A percentile compares a stretch with the other conserved stretches of the same genome.
phyloP scores from a whole-genome alignment of 2,888 invertebrate genomes.

The Eulithis testata region DNA sequence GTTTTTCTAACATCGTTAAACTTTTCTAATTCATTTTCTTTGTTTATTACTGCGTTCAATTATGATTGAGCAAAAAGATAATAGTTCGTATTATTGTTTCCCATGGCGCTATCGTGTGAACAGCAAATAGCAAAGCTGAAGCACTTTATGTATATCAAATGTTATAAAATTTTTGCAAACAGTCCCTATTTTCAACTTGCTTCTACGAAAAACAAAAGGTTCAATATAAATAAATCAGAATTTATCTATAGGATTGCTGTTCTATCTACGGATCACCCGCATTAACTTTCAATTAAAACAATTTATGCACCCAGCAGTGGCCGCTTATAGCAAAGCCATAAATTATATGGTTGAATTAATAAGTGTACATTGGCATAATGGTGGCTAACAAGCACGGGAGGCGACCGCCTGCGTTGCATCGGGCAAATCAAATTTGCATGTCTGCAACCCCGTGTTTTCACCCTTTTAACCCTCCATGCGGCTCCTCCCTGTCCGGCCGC shows the following conservation, averaged over 20 bases:
- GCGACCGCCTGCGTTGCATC: slow-evolving; percentile 68
- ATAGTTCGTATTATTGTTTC: slow-evolving; percentile 5
- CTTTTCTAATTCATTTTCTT: neutral
- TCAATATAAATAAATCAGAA: slow-evolving; percentile 22
- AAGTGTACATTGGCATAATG: slow-evolving; percentile 62
- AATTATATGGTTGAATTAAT: slow-evolving; percentile 80
- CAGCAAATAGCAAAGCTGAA: neutral
- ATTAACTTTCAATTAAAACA: slow-evolving; percentile 80
- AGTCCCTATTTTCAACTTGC: neutral
- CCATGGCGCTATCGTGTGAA: slow-evolving; percentile 24
- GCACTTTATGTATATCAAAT: neutral
- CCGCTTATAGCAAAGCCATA: slow-evolving; percentile 61
- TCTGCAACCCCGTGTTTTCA: slow-evolving; percentile 67
- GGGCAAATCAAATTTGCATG: slow-evolving; percentile 81
- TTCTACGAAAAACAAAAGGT: slow-evolving; percentile 19
- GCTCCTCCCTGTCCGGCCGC: slow-evolving; percentile 61
- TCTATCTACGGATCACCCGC: slow-evolving; percentile 58
- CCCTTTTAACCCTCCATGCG: slow-evolving; percentile 52
- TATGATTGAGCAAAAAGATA: slow-evolving; percentile 7
- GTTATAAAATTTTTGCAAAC: neutral
- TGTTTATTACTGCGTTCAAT: neutral
- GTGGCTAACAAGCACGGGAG: slow-evolving; percentile 71
- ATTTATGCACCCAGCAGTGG: slow-evolving; percentile 68
- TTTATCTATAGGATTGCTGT: slow-evolving; percentile 17
- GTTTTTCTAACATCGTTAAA: slow-evolving; percentile 2